Conservation (phyloP, 2,888 invertebrate species). For the Dasysyrphus albostriatus region DNA sequence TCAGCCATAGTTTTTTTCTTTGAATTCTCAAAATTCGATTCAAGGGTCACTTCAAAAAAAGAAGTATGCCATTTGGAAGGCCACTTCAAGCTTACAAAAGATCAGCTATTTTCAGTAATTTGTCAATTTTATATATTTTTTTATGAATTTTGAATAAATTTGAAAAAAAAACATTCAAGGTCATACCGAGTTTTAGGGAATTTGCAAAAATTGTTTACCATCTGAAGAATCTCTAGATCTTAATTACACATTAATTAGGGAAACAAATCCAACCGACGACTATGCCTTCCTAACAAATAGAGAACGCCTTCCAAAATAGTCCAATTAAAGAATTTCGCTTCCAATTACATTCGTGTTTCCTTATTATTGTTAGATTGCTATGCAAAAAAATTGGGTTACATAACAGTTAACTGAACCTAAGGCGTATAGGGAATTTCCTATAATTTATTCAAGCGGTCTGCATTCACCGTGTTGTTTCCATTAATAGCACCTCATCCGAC, state of each 20-base stretch:
- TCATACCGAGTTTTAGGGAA: too few relatives aligned
- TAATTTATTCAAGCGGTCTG: constrained; percentile 32
- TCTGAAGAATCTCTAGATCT: too few relatives aligned
- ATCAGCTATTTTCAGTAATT: too few relatives aligned
- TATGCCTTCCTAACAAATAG: neutral
- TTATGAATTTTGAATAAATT: too few relatives aligned
- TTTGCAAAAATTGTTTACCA: too few relatives aligned
- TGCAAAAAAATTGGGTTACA: constrained; percentile 25
- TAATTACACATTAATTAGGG: neutral
- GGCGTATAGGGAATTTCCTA: constrained; percentile 40
- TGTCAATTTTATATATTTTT: too few relatives aligned
- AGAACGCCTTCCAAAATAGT: constrained; percentile 1
- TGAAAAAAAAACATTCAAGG: too few relatives aligned
- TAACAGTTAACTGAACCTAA: constrained; percentile 9
- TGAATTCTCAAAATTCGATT: too few relatives aligned
- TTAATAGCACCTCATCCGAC: constrained; percentile 21
- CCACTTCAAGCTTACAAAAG: too few relatives aligned
- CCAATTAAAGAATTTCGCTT: neutral
- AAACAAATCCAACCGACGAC: neutral
- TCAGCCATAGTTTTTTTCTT: too few relatives aligned
- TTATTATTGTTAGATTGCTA: constrained; percentile 8
- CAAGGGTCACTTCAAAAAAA: too few relatives aligned
- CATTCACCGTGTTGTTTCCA: constrained; percentile 5
- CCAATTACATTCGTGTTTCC: constrained; percentile 19
- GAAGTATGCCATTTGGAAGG: too few relatives aligned